Conservation (phyloP, 2,113 vertebrate species). For the Mus pahari region DNA sequence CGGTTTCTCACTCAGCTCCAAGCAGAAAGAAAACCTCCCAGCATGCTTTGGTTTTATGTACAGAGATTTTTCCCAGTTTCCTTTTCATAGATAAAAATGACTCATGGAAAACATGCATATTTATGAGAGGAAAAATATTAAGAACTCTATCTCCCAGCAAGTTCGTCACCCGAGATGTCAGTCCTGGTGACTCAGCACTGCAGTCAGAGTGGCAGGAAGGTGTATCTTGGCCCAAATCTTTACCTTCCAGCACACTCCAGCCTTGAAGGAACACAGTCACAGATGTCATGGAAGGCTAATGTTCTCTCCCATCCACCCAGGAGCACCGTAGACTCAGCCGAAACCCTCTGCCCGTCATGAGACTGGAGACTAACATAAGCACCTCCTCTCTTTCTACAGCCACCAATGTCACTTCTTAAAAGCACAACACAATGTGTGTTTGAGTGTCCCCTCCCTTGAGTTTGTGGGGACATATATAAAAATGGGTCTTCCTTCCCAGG, state of each 20-base stretch:
- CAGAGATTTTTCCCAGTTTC: slow-evolving; percentile 46
- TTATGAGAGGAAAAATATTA: slow-evolving; percentile 3
- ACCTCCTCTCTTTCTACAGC: not conserved
- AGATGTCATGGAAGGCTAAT: not conserved
- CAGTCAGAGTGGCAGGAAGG: not conserved
- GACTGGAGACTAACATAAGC: not conserved
- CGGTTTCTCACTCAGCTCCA: slow-evolving; percentile 9
- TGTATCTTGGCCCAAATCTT: not conserved
- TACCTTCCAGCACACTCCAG: not conserved
- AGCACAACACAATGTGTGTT: not conserved
- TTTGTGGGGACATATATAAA: not conserved
- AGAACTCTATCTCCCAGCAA: not conserved
- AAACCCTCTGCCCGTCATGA: not conserved
- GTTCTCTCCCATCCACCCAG: not conserved
- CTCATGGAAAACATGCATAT: not conserved
- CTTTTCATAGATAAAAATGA: slow-evolving; percentile 26
- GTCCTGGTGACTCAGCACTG: not conserved
- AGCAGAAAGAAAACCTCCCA: slow-evolving; percentile 8
- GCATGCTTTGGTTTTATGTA: slow-evolving; percentile 26
- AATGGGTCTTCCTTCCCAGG: not conserved
- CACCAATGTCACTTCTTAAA: not conserved
- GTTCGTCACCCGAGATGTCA: not conserved
- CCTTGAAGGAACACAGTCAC: not conserved
- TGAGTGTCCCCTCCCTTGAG: not conserved
- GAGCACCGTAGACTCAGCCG: not conserved